These are phyloP conservation scores for Synanthedon tipuliformis DNA, from an alignment of 2,888 invertebrate species.

Conservation along the genomic window DNA sequence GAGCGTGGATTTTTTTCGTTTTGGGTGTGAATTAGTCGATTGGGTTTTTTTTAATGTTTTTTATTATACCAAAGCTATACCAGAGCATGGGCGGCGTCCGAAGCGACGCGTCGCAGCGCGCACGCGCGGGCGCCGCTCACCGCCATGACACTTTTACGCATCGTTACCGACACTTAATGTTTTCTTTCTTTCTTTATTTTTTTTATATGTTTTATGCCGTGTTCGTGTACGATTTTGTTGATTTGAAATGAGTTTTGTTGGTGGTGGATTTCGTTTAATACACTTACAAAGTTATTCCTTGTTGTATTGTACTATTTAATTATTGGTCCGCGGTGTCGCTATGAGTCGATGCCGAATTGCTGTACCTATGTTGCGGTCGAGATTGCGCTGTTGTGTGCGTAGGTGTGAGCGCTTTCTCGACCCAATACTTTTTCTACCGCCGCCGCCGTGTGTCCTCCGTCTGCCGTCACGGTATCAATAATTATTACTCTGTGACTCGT, in stretches of 20 bases:
- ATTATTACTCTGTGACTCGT: background rate
- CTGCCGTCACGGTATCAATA: background rate
- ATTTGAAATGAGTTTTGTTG: constrained; percentile 68
- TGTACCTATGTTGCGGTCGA: constrained; percentile 12
- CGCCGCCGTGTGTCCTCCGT: constrained; percentile 10
- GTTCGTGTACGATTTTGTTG: constrained; percentile 69
- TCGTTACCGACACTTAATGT: constrained; percentile 66
- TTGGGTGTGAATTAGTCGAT: constrained; percentile 71
- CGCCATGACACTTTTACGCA: constrained; percentile 54
- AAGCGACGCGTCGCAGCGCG: constrained; percentile 17
- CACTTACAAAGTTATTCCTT: constrained; percentile 43
- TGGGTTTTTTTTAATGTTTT: constrained; percentile 68
- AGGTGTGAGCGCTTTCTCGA: constrained; percentile 45
- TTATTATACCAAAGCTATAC: constrained; percentile 51
- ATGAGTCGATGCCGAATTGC: constrained; percentile 1
- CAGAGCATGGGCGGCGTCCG: constrained; percentile 62
- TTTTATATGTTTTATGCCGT: constrained; percentile 63
- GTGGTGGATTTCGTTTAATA: constrained; percentile 71
- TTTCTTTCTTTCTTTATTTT: constrained; percentile 37
- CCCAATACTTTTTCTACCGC: constrained; percentile 9
- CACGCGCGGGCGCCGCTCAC: constrained; percentile 55
- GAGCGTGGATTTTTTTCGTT: constrained; percentile 71
- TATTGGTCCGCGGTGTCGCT: background rate
- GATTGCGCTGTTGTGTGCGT: constrained; percentile 51
- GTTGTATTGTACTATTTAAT: constrained; percentile 9